A percentile compares a stretch with the other conserved stretches of the same genome.
Evolutionary conservation across 92 coral and sea anemone genomes (phyloP).

Genomic region (Nematostella vectensis): DNA sequence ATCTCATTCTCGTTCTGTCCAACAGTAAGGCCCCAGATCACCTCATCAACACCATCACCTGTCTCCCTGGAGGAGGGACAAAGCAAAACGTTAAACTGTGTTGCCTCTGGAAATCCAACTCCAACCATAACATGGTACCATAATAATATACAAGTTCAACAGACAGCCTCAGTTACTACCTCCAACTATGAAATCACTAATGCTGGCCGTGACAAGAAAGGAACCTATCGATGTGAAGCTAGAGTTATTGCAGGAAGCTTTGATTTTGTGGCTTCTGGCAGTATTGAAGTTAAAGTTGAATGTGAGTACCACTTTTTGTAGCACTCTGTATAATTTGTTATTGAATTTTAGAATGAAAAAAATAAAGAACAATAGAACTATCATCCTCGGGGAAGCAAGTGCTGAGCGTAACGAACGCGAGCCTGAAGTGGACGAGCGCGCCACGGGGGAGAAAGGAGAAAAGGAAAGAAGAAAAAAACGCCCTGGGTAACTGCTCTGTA

Average conservation of each 20-base stretch:
- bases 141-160: slow-evolving; percentile 1
- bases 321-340: neutral
- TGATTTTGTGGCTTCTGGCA: neutral
- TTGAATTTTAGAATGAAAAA: neutral
- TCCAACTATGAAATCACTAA: slow-evolving; percentile 35
- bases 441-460: too few species aligned
- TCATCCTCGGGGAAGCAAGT: too few species aligned
- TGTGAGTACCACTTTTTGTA: slow-evolving; percentile 50
- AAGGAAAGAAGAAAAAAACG: too few species aligned
- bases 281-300: slow-evolving; percentile 18
- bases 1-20: too few species aligned
- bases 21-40: slow-evolving; percentile 15
- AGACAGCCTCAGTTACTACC: neutral
- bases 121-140: slow-evolving; percentile 47
- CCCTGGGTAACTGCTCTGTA: too few species aligned
- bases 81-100: slow-evolving; percentile 32
- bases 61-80: slow-evolving; percentile 23
- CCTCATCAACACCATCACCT: neutral
- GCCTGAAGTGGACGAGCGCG: too few species aligned
- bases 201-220: slow-evolving; percentile 31
- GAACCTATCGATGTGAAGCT: slow-evolving; percentile 39
- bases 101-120: slow-evolving; percentile 61
- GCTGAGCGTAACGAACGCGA: too few species aligned
- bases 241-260: slow-evolving; percentile 5
- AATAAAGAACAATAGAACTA: neutral